These are phyloP conservation scores for Neocloeon triangulifer DNA, from an alignment of 1,140 invertebrate species.

Conservation along the genomic window DNA sequence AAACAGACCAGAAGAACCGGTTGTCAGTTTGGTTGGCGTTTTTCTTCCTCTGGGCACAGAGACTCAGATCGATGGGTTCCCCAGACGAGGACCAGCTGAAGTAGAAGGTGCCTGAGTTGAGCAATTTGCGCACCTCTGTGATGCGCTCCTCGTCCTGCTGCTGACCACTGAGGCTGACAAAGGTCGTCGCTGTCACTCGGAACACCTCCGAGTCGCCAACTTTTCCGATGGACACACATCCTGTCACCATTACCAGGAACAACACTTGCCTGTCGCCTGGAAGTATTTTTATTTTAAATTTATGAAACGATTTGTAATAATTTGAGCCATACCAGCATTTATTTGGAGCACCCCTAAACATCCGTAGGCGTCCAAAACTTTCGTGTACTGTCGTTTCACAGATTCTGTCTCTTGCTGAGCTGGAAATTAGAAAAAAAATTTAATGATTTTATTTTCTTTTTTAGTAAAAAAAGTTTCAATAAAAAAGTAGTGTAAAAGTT, in stretches of 20 bases:
- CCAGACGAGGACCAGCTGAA: conserved; percentile 54
- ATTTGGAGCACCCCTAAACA: conserved; percentile 76
- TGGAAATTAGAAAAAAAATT: conserved; percentile 15
- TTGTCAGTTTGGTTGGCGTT: conserved; percentile 68
- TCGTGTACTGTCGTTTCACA: conserved; percentile 69
- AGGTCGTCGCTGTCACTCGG: conserved; percentile 73
- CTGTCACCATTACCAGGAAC: conserved; percentile 81
- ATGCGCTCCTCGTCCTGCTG: conserved; percentile 59
- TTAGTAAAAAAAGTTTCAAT: background rate
- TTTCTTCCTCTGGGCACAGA: conserved; percentile 71
- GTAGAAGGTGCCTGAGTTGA: conserved; percentile 93
- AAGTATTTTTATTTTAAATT: too few relatives aligned
- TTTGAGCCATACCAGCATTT: conserved; percentile 37
- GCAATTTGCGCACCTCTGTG: conserved; percentile 58
- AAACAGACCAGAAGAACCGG: conserved; percentile 92
- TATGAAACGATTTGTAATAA: conserved; percentile 2
- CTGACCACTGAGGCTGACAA: conserved; percentile 65
- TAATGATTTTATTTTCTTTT: background rate
- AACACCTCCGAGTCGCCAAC: conserved; percentile 84
- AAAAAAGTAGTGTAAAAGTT: too few relatives aligned
- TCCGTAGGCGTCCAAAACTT: conserved; percentile 78
- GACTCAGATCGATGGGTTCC: conserved; percentile 58
- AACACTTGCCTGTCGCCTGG: conserved; percentile 52
- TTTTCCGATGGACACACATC: conserved; percentile 86
- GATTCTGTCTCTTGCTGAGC: conserved; percentile 62